A percentile compares a stretch with the other conserved stretches of the same genome.
Conservation (phyloP, 2,797 vertebrate genomes). For the Poeciliopsis gracilis region DNA sequence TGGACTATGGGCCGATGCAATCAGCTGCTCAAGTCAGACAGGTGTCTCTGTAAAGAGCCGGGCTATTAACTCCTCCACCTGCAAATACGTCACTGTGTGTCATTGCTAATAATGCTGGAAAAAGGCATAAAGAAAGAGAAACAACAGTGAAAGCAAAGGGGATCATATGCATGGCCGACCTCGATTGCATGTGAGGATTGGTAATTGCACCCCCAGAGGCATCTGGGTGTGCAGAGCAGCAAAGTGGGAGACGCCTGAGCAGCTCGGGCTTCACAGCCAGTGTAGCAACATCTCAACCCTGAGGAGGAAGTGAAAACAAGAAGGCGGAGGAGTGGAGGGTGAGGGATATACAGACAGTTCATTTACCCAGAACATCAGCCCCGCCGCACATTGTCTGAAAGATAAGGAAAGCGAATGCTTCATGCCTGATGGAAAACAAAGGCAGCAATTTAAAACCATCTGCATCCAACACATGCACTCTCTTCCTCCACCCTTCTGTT, state of each 20-base stretch:
- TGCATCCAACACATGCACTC: constrained; percentile 76
- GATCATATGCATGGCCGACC: constrained; percentile 80
- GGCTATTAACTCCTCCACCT: constrained; percentile 77
- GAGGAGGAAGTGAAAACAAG: constrained; percentile 74
- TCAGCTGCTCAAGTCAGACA: constrained; percentile 75
- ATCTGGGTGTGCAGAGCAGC: constrained; percentile 78
- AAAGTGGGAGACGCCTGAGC: constrained; percentile 76
- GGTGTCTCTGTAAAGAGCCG: constrained; percentile 72
- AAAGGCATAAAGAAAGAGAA: constrained; percentile 28
- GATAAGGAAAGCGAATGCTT: constrained; percentile 82
- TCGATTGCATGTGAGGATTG: constrained; percentile 80
- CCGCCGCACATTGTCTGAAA: constrained; percentile 68
- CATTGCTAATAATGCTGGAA: constrained; percentile 75
- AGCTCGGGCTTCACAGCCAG: constrained; percentile 65
- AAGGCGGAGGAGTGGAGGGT: constrained; percentile 61
- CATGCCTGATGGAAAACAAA: constrained; percentile 85
- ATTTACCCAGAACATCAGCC: constrained; percentile 84
- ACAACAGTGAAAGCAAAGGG: constrained; percentile 68
- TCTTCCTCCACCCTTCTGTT: constrained; percentile 53
- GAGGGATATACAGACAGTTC: constrained; percentile 83
- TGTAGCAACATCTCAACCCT: constrained; percentile 77
- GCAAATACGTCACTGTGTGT: constrained; percentile 66
- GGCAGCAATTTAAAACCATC: constrained; percentile 86
- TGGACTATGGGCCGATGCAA: constrained; percentile 71
- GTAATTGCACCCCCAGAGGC: constrained; percentile 84